Conservation (phyloP, 2,113 vertebrate species). For the Haemorhous mexicanus region DNA sequence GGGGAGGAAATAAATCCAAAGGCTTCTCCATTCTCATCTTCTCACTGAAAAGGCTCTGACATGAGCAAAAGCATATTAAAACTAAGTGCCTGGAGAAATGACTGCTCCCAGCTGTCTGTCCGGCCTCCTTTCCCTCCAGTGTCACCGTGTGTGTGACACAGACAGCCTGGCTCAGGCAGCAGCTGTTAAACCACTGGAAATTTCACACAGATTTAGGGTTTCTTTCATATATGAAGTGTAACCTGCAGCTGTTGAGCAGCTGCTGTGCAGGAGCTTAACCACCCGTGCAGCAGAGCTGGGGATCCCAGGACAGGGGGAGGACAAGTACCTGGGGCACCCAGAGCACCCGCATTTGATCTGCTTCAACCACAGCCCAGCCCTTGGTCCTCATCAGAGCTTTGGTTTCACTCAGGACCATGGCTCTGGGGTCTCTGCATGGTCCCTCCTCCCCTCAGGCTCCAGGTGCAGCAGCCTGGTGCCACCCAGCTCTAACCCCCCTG, state of each 20-base stretch:
- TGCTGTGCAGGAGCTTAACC: not conserved
- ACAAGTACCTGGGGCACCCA: not conserved
- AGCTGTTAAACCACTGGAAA: constrained; percentile 67
- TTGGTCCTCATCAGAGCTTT: not conserved
- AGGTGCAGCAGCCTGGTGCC: not conserved
- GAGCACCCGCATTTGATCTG: not conserved
- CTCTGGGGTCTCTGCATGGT: not conserved
- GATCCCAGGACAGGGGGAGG: accelerated
- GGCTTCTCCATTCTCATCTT: not conserved
- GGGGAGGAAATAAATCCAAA: not conserved
- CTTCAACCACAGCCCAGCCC: not conserved
- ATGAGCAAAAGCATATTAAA: constrained; percentile 5
- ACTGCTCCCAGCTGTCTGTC: constrained; percentile 49
- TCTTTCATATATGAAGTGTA: constrained; percentile 40
- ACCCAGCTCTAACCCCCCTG: not conserved
- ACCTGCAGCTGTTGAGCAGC: constrained; percentile 62
- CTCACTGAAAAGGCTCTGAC: not conserved
- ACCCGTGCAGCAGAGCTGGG: not conserved
- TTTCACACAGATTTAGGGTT: constrained; percentile 57
- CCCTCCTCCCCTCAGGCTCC: not conserved
- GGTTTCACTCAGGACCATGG: accelerated
- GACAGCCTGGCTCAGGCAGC: constrained; percentile 58
- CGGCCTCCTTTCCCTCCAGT: not conserved
- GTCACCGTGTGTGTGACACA: not conserved
- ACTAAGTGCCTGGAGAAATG: not conserved